Percentiles rank a stretch among this genome's conserved stretches.
Evolutionary conservation across 2,113 vertebrate species (phyloP).

Genomic region (Physeter macrocephalus): DNA sequence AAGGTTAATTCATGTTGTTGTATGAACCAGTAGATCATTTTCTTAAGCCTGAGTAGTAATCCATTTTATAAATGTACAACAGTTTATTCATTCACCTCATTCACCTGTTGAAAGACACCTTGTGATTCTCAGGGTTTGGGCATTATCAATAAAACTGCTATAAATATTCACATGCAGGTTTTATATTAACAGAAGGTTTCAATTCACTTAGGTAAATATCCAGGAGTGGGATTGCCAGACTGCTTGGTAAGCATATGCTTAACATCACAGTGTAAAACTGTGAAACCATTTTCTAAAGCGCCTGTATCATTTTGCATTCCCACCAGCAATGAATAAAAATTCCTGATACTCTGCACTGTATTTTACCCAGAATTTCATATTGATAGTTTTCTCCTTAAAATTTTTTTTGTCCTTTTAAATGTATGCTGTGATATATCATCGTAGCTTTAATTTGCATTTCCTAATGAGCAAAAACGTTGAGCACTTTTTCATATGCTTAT

Average conservation of each 20-base stretch:
- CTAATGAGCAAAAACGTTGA: neutral
- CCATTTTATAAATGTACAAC: neutral
- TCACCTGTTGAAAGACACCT: neutral
- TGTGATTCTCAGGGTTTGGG: neutral
- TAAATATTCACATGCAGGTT: neutral
- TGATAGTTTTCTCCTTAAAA: neutral
- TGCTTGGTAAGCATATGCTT: neutral
- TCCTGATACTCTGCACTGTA: neutral
- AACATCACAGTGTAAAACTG: neutral
- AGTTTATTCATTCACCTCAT: neutral
- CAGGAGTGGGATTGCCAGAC: neutral
- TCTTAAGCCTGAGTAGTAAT: neutral
- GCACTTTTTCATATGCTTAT: neutral
- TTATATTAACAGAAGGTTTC: neutral
- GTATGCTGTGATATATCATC: neutral
- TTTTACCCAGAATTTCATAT: neutral
- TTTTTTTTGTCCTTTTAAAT: neutral
- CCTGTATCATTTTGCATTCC: neutral
- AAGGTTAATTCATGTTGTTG: neutral
- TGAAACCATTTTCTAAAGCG: neutral
- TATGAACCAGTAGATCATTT: neutral
- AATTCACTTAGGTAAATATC: neutral
- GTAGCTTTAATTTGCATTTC: neutral
- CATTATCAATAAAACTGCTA: neutral
- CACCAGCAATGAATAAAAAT: neutral